These are phyloP conservation scores for Nesoenas mayeri DNA, from an alignment of 2,113 vertebrate genomes.

Conservation along the genomic window DNA sequence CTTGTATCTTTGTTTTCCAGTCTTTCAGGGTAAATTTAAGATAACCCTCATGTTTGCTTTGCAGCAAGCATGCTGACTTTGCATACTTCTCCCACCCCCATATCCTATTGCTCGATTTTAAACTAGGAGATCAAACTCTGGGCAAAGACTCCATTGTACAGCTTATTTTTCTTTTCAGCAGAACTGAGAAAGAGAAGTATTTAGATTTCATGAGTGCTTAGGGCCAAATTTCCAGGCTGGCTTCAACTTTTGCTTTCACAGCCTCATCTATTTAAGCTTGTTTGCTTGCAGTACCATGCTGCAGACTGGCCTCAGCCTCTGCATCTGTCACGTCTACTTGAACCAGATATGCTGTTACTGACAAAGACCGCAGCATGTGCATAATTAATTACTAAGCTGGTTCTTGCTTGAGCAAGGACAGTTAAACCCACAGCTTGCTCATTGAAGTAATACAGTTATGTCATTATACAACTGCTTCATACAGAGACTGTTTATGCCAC, in stretches of 20 bases:
- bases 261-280: background rate
- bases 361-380: background rate
- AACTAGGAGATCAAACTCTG: conserved; percentile 26
- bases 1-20: background rate
- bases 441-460: background rate
- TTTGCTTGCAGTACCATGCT: background rate
- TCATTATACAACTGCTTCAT: background rate
- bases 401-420: background rate
- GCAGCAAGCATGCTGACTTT: conserved; percentile 31
- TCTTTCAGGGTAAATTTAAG: background rate
- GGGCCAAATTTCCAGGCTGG: background rate
- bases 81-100: background rate
- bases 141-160: background rate
- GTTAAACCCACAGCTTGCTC: background rate
- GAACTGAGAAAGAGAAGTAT: background rate
- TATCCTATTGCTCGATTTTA: background rate
- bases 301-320: background rate
- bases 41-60: conserved; percentile 21
- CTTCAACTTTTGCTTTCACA: background rate
- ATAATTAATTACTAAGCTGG: background rate
- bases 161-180: conserved; percentile 22
- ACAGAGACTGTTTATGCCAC: fast-evolving
- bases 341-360: background rate
- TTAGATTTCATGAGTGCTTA: background rate
- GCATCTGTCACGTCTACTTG: background rate